Conservation (phyloP, 2,888 invertebrate genomes). For the Callosobruchus maculatus region DNA sequence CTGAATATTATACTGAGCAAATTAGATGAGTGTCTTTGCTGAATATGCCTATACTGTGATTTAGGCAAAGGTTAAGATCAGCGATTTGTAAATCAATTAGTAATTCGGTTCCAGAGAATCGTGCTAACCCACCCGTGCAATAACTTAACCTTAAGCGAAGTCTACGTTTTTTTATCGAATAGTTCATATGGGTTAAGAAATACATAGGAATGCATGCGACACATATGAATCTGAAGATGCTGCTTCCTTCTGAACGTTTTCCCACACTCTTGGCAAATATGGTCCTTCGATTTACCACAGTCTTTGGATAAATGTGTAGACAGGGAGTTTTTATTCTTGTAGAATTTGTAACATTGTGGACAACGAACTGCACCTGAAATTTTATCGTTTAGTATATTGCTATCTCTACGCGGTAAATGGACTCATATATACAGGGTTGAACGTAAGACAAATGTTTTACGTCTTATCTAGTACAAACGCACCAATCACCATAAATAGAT, state of each 20-base stretch:
- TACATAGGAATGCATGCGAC: conserved; percentile 1
- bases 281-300: conserved; percentile 23
- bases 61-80: no score
- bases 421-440: neutral
- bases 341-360: conserved; percentile 22
- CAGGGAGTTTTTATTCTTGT: conserved; percentile 24
- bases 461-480: neutral
- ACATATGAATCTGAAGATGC: conserved; percentile 13
- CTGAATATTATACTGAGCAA: no score
- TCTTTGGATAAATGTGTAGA: conserved; percentile 23
- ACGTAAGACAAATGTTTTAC: neutral
- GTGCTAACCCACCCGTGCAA: no score
- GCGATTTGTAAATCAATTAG: neutral
- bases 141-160: neutral
- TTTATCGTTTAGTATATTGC: neutral
- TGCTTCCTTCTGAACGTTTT: conserved; percentile 18
- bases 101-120: neutral
- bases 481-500: neutral
- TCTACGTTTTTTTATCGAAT: neutral
- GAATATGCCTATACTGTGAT: no score
- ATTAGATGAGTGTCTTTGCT: no score
- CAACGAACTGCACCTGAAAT: conserved; percentile 7
- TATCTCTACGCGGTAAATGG: neutral
- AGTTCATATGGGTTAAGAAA: neutral
- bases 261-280: conserved; percentile 15